Conservation (phyloP, 2,113 vertebrate genomes). For the Genyomyrus donnyi region DNA sequence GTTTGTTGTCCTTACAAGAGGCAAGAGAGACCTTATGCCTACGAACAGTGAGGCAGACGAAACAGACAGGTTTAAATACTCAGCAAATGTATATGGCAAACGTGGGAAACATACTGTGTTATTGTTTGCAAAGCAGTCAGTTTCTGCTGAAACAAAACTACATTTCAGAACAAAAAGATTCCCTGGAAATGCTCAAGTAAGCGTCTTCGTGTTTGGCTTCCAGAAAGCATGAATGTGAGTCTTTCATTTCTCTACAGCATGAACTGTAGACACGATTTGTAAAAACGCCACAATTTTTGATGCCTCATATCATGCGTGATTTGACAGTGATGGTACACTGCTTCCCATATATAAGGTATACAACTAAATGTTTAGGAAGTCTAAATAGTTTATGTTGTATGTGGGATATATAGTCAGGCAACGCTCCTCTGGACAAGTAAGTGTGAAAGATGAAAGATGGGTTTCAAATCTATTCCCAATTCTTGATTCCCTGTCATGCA, state of each 20-base stretch:
- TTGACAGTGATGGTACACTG: neutral
- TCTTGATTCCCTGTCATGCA: neutral
- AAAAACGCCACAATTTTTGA: neutral
- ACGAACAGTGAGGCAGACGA: neutral
- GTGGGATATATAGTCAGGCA: neutral
- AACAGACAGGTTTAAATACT: neutral
- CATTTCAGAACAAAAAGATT: neutral
- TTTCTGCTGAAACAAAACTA: neutral
- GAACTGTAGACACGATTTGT: neutral
- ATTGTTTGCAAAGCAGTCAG: neutral
- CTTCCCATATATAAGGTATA: neutral
- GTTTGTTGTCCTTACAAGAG: neutral
- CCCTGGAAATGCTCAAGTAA: neutral
- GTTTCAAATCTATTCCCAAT: neutral
- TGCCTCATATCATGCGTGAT: neutral
- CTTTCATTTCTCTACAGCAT: neutral
- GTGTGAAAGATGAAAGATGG: neutral
- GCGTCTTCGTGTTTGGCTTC: neutral
- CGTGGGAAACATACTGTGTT: neutral
- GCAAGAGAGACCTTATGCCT: neutral
- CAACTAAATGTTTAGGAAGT: neutral
- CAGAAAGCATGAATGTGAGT: neutral
- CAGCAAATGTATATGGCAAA: neutral
- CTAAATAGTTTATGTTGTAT: neutral
- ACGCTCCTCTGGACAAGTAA: neutral